These are phyloP conservation scores for Pan paniscus DNA, from an alignment of 2,113 vertebrate species.

Conservation along the genomic window DNA sequence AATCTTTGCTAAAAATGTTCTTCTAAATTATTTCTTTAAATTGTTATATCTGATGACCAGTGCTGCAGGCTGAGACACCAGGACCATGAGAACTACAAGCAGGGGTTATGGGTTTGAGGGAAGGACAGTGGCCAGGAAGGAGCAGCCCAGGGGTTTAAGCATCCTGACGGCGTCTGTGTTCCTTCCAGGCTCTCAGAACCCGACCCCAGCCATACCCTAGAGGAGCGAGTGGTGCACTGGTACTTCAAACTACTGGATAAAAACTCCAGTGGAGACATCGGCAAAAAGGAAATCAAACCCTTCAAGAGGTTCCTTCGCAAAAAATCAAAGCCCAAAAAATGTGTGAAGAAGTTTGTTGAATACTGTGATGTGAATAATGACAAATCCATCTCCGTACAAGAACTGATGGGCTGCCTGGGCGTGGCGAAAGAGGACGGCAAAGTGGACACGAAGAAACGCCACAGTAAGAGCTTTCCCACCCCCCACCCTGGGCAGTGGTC, in stretches of 20 bases:
- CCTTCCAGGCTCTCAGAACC: conserved; percentile 92
- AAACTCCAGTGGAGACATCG: conserved; percentile 95
- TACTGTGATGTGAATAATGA: conserved; percentile 95
- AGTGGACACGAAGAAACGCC: conserved; percentile 78
- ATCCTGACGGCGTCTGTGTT: not conserved
- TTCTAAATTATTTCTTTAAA: not conserved
- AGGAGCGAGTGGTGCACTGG: conserved; percentile 97
- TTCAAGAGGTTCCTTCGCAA: conserved; percentile 96
- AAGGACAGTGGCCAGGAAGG: accelerated
- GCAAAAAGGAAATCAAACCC: conserved; percentile 98
- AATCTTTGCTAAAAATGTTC: accelerated
- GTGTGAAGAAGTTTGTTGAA: conserved; percentile 97
- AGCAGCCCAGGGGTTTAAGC: accelerated
- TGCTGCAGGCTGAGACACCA: accelerated
- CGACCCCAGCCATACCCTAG: conserved; percentile 96
- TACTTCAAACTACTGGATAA: conserved; percentile 97
- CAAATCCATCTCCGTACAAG: conserved; percentile 93
- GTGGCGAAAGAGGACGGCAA: conserved; percentile 92
- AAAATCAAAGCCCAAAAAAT: conserved; percentile 98
- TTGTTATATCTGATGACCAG: accelerated
- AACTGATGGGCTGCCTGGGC: conserved; percentile 96
- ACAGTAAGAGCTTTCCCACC: conserved; percentile 75
- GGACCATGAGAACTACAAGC: accelerated
- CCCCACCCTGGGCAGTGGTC: not conserved
- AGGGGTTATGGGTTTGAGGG: not conserved